These are phyloP conservation scores for Gymnorhina tibicen DNA, from an alignment of 2,113 vertebrate genomes.

Conservation along the genomic window DNA sequence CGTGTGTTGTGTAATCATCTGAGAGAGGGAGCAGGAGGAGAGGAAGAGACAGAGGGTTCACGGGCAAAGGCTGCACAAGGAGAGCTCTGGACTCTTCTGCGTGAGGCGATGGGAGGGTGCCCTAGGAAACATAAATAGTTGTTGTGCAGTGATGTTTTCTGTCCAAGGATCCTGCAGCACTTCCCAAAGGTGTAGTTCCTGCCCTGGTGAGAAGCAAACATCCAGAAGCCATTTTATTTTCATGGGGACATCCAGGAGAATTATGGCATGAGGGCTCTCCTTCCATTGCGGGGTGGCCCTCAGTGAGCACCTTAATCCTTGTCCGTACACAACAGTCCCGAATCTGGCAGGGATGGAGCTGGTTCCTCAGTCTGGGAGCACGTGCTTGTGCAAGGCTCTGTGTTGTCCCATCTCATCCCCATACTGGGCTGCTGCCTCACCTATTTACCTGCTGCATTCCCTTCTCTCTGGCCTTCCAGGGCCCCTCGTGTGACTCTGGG, in stretches of 20 bases:
- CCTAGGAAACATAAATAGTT: not conserved
- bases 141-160: not conserved
- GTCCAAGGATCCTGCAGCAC: not conserved
- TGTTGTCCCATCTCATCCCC: not conserved
- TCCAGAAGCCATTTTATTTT: not conserved
- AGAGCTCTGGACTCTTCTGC: not conserved
- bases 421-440: rapidly evolving
- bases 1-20: not conserved
- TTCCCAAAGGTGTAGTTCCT: not conserved
- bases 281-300: not conserved
- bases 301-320: not conserved
- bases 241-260: not conserved
- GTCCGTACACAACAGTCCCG: rapidly evolving
- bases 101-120: not conserved
- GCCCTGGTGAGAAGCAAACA: not conserved
- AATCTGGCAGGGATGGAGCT: not conserved
- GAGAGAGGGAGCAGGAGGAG: not conserved
- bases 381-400: not conserved
- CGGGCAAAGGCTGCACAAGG: not conserved
- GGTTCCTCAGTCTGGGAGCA: not conserved
- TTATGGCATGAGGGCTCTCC: not conserved
- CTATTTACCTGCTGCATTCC: not conserved
- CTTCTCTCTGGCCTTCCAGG: not conserved
- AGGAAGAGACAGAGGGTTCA: not conserved
- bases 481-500: not conserved